Evolutionary conservation across 2,888 invertebrate genomes (phyloP), one percentile per base, ranked within the genome.

Genomic region (Conomelus anceps): DNA sequence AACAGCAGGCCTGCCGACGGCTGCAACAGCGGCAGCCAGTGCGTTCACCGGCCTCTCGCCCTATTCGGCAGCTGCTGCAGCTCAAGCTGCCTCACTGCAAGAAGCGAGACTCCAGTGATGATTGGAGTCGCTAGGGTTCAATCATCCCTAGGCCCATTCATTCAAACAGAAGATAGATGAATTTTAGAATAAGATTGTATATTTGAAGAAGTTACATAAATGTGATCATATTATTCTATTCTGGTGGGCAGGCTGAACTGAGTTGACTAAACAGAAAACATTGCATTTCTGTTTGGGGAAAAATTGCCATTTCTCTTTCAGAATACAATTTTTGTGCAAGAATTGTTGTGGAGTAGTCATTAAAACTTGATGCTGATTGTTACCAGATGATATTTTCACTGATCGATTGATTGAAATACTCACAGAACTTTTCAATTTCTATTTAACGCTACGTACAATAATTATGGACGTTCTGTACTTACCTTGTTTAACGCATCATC

Each of bases 81-180:
- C 95, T 13, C 95, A 95, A 92, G 95, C 95, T n/a, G 95, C 95
- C 87, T 95, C 95, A 90, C 95, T 97, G 90, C 96, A 97, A 93
- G 97, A 96, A 93, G 96, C 97, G 87, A 94, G 97, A 92, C 95
- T 97, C 94, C 96, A 96, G 93, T 96, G 96, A 92, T 90, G 29
- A 17, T 34, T 34, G 23, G 17, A 23, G 85, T 22, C 23, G 26
- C 84, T 90, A 90, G 90, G 86, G 86, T 24, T 24, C 20, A 63
- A n/a, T 13, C 63, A 63, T 63, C 63, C 63, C 63, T 63, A 63
- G 63, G 7, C 34, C 20, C 63, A n/a, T n/a, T n/a, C 41, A 13
- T 3, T 17, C 17, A 63, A 1, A 63, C 63, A 26, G 11, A 26
- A 26, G 6, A 26, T 63, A 63, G 63, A 20, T 13, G 63, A 63